Base-by-base conservation (phyloP, 2,888 invertebrate species). In the Hoplodrina blanda region DNA sequence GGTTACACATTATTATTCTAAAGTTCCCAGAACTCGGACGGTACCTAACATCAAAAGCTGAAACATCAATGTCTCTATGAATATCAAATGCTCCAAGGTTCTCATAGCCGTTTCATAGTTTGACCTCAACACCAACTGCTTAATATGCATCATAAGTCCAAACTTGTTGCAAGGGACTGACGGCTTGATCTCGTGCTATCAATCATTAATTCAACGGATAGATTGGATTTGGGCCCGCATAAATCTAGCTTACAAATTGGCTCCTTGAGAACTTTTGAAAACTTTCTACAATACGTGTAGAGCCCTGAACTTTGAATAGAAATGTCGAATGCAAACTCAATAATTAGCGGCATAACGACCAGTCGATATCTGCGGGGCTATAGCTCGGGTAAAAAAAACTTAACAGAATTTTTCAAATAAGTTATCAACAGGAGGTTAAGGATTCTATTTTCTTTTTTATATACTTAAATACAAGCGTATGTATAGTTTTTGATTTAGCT, bases 181-280 rank as follows among this genome's bases (percentile, higher is more conserved):
- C 62, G 70, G 69, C 80, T 77, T 82, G 79, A 85, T 86, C 85
- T 80, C 72, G 63, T 52, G 85, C 87, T 85, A 90, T 91, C 89
- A 85, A 88, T 90, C 88, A 88, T 85, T 83, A 85, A 88, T 87
- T 88, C 87, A 87, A 73, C 85, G 73, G 73, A 78, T 85, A 87
- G 86, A 91, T 91, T 89, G 88, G 89, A 87, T 91, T 89, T 88
- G 61, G 75, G 72, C 70, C 80, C 82, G 86, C 86, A 85, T 87
- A 88, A 90, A 89, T 86, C 77, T 79, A 80, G 70, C 80, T 78
- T 76, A 81, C 73, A 83, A 88, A 88, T 88, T 89, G 82, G 77
- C 81, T 80, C 73, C 79, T 78, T 60, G 66, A 73, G 60, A 76
- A 88, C 85, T 88, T 88, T 52, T 78, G 63, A 53, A 73, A 89